These are phyloP conservation scores for Leucophenga montana DNA, from an alignment of 2,888 invertebrate species.

Conservation along the genomic window DNA sequence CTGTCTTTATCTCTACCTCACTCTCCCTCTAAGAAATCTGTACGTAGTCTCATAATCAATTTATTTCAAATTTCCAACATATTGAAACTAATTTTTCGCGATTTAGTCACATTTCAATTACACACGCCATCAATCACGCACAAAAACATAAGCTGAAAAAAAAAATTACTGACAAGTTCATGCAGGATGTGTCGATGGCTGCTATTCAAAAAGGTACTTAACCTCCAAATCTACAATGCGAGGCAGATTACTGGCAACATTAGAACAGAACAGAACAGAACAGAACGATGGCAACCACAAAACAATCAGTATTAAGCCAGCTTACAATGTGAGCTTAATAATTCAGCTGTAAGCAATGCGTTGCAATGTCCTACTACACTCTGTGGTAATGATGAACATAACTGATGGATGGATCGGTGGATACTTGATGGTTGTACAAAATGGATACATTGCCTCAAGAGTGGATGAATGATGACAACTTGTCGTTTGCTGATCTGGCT, in stretches of 20 bases:
- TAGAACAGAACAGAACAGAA: slow-evolving; percentile 18
- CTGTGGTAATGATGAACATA: not conserved
- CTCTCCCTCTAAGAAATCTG: no score
- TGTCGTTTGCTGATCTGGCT: not conserved
- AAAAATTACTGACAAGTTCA: no score
- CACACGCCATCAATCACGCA: no score
- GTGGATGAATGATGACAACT: slow-evolving; percentile 56
- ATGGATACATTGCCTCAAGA: not conserved
- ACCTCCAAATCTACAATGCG: no score
- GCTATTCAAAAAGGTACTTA: no score
- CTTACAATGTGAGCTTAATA: slow-evolving; percentile 53
- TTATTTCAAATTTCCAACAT: no score
- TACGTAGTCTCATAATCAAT: no score
- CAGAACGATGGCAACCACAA: slow-evolving; percentile 32
- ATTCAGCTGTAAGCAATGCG: slow-evolving; percentile 47
- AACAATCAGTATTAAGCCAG: slow-evolving; percentile 54
- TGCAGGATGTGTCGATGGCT: no score
- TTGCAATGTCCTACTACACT: not conserved
- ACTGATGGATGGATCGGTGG: slow-evolving; percentile 35
- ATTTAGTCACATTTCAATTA: no score
- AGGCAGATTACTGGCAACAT: slow-evolving; percentile 2
- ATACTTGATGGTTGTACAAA: slow-evolving; percentile 40
- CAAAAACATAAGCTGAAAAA: no score
- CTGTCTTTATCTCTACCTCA: no score
- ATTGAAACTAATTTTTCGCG: no score